Percentiles rank a stretch among this genome's conserved stretches.
phyloP scores from a whole-genome alignment of 2,888 invertebrate species.

The Yponomeuta malinellus region DNA sequence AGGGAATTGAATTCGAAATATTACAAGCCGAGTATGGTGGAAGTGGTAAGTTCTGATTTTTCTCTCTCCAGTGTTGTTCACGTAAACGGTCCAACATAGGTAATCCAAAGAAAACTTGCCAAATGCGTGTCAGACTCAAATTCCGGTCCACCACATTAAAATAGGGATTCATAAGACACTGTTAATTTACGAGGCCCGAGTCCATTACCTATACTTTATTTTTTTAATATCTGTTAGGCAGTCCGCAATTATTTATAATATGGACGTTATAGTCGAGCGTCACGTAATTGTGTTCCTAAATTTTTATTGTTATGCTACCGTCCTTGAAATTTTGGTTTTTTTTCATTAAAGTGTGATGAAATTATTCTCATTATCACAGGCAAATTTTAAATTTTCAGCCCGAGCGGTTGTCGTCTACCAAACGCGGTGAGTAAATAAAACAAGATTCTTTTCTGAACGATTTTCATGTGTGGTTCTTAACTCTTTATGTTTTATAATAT shows the following conservation, averaged over 20 bases:
- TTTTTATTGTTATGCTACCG: too few relatives aligned
- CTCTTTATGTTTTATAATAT: neutral
- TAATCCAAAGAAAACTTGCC: too few relatives aligned
- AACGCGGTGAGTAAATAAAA: neutral
- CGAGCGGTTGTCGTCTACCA: neutral
- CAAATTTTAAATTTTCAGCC: neutral
- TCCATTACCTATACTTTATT: too few relatives aligned
- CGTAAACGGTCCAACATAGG: neutral
- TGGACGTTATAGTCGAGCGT: too few relatives aligned
- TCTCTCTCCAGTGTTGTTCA: neutral
- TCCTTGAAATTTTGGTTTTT: too few relatives aligned
- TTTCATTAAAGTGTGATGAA: neutral
- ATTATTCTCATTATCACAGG: neutral
- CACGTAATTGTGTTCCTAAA: too few relatives aligned
- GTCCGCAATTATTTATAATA: too few relatives aligned
- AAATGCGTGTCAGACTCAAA: too few relatives aligned
- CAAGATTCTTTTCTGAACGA: neutral
- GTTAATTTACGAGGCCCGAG: too few relatives aligned
- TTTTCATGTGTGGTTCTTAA: neutral
- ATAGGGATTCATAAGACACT: too few relatives aligned
- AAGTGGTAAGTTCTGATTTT: constrained; percentile 36
- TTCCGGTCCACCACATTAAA: too few relatives aligned
- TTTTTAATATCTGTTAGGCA: too few relatives aligned
- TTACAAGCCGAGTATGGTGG: constrained; percentile 44
- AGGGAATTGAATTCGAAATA: constrained; percentile 48